Evolutionary conservation across 2,113 vertebrate species (phyloP).

Genomic region (Callorhinus ursinus): DNA sequence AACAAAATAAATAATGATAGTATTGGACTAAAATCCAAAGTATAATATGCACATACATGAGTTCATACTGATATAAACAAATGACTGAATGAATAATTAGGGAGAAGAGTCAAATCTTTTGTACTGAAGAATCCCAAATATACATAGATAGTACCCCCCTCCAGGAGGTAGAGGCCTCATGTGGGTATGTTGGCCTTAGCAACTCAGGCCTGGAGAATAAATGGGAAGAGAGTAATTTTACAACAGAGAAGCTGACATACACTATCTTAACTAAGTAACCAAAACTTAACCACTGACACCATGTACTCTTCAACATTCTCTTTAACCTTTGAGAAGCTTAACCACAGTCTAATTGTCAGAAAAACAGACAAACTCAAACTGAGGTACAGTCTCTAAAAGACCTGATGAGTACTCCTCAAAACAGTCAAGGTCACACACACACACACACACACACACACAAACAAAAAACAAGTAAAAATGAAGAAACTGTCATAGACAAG

Average conservation of each 20-base stretch:
- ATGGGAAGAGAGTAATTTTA: background rate
- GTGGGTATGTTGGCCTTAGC: background rate
- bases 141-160: background rate
- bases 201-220: background rate
- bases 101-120: background rate
- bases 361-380: background rate
- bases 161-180: background rate
- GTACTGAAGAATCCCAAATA: background rate
- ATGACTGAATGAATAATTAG: background rate
- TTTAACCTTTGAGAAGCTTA: background rate
- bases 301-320: background rate
- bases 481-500: background rate
- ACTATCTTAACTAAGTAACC: background rate
- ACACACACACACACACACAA: background rate
- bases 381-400: background rate
- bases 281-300: background rate
- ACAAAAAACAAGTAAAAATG: background rate
- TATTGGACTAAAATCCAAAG: background rate
- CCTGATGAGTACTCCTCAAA: background rate
- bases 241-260: background rate
- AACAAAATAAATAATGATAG: background rate
- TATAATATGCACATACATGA: background rate
- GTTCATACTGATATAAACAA: background rate
- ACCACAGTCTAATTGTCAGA: background rate
- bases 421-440: background rate